These are phyloP conservation scores for Phalacrocorax pelagicus DNA, from an alignment of 2,113 vertebrate genomes.

Conservation along the genomic window DNA sequence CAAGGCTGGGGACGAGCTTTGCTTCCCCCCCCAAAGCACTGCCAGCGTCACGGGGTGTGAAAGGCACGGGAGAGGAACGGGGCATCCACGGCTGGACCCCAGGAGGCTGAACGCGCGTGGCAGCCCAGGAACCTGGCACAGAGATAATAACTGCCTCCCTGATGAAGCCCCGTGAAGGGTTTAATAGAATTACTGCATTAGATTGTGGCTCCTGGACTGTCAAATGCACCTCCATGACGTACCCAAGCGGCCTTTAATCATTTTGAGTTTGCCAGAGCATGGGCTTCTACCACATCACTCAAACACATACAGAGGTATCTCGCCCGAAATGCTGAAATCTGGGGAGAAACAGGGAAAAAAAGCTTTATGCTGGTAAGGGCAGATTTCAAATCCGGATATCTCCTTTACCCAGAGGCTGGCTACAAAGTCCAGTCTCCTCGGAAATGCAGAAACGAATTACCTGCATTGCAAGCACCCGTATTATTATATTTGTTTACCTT, in stretches of 20 bases:
- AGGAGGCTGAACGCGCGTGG: fast-evolving
- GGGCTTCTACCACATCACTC: background rate
- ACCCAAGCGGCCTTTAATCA: background rate
- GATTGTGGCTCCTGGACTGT: background rate
- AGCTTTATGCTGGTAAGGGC: fast-evolving
- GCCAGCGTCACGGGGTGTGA: background rate
- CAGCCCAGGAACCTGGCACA: background rate
- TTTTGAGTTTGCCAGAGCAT: background rate
- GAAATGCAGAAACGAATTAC: background rate
- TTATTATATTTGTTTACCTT: background rate
- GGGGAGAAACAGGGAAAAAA: background rate
- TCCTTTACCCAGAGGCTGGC: background rate
- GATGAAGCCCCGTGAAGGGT: background rate
- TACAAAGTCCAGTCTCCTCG: background rate
- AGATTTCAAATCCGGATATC: background rate
- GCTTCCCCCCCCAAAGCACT: background rate
- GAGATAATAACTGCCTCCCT: fast-evolving
- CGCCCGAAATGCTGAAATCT: background rate
- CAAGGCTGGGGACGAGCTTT: background rate
- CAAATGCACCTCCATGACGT: fast-evolving
- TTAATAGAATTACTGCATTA: background rate
- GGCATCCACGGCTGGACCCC: background rate
- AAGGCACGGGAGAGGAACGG: background rate
- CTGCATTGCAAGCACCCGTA: background rate
- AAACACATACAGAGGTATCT: background rate